A percentile compares a stretch with the other conserved stretches of the same genome.
phyloP scores from a whole-genome alignment of 2,888 invertebrate genomes.

The Acleris cristana region DNA sequence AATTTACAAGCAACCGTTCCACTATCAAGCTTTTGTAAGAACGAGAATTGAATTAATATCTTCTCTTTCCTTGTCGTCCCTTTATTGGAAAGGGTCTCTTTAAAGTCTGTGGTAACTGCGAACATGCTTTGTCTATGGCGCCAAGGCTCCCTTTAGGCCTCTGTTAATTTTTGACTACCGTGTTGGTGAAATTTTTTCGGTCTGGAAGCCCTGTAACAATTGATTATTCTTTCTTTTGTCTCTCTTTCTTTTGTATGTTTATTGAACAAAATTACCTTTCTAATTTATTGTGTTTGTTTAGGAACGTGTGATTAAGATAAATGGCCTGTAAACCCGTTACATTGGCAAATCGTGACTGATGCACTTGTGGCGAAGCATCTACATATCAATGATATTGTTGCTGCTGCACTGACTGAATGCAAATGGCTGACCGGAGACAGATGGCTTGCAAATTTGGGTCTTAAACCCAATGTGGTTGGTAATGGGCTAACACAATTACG shows the following conservation, averaged over 20 bases:
- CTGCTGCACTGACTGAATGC: slow-evolving; percentile 24
- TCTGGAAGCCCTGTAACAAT: too few relatives aligned
- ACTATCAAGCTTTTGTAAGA: too few relatives aligned
- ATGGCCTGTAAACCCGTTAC: slow-evolving; percentile 7
- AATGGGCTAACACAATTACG: slow-evolving; percentile 17
- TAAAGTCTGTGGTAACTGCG: too few relatives aligned
- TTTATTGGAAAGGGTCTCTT: too few relatives aligned
- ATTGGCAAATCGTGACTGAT: slow-evolving; percentile 28
- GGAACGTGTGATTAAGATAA: neutral
- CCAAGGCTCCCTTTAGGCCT: too few relatives aligned
- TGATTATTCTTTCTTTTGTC: neutral
- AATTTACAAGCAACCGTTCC: too few relatives aligned
- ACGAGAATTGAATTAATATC: too few relatives aligned
- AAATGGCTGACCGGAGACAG: slow-evolving; percentile 24
- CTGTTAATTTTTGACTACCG: too few relatives aligned
- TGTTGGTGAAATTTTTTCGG: too few relatives aligned
- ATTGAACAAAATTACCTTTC: neutral
- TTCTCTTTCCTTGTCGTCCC: too few relatives aligned
- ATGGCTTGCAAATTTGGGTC: slow-evolving; percentile 27
- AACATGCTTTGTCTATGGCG: too few relatives aligned
- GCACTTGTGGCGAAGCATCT: slow-evolving; percentile 25
- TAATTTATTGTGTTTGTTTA: neutral
- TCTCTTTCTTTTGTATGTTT: too few relatives aligned
- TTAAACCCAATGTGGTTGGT: slow-evolving; percentile 15
- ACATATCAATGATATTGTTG: slow-evolving; percentile 33